Evolutionary conservation across 2,113 vertebrate genomes (phyloP).

Genomic region (Nesospiza acunhae): DNA sequence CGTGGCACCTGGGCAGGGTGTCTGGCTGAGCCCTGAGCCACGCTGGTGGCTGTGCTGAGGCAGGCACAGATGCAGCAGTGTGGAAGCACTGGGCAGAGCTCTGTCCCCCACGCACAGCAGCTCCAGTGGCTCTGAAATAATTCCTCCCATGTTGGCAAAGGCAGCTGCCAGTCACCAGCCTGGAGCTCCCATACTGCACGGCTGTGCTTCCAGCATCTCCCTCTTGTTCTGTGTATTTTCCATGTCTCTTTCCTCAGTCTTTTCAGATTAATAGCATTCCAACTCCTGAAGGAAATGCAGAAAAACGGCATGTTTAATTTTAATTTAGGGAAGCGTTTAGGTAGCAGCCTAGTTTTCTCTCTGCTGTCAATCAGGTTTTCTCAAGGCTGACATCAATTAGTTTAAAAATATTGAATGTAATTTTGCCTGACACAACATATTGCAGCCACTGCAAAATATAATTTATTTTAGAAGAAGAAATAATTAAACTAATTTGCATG

Average conservation of each 20-base stretch:
- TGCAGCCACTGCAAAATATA: conserved; percentile 86
- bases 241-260: conserved; percentile 49
- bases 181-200: background rate
- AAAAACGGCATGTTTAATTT: conserved; percentile 76
- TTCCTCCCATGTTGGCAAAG: background rate
- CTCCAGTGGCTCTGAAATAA: background rate
- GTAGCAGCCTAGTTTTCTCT: conserved; percentile 73
- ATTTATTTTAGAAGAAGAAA: conserved; percentile 88
- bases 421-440: conserved; percentile 87
- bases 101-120: fast-evolving
- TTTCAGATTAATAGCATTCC: conserved; percentile 59
- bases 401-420: conserved; percentile 88
- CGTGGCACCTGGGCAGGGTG: background rate
- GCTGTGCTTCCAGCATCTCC: background rate
- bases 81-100: background rate
- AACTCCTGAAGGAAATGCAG: conserved; percentile 69
- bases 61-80: background rate
- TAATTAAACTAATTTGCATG: conserved; percentile 88
- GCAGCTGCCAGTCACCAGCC: conserved; percentile 7
- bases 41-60: background rate
- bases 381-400: conserved; percentile 86
- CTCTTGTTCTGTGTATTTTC: background rate
- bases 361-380: conserved; percentile 82
- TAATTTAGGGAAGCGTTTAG: conserved; percentile 77
- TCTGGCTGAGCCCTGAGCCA: background rate